Evolutionary conservation across 2,888 invertebrate genomes (phyloP).

Genomic region (Doris montereyensis): DNA sequence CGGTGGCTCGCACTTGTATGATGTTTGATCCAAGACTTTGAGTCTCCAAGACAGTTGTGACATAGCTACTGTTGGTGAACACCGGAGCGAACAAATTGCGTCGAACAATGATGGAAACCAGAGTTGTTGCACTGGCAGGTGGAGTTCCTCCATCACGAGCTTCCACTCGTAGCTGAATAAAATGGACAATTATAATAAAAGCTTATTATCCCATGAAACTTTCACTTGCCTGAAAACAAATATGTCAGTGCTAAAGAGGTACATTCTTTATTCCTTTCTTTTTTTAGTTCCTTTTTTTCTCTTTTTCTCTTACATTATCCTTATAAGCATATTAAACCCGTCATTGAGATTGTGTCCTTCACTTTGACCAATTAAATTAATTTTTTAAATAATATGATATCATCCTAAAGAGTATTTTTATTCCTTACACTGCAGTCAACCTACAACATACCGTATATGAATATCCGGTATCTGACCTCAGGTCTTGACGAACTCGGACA

Average conservation of each 20-base stretch:
- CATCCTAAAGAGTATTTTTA: too few species aligned
- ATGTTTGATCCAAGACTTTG: slow-evolving; percentile 48
- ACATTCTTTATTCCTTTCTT: too few species aligned
- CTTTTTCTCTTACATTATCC: too few species aligned
- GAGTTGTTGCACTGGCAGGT: slow-evolving; percentile 52
- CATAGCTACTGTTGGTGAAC: slow-evolving; percentile 46
- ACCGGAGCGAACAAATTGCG: slow-evolving; percentile 55
- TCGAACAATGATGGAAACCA: slow-evolving; percentile 52
- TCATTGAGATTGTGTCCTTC: too few species aligned
- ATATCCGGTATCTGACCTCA: slow-evolving; percentile 52
- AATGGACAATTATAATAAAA: too few species aligned
- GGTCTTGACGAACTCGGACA: slow-evolving; percentile 51
- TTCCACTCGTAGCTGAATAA: slow-evolving; percentile 61
- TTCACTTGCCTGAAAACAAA: too few species aligned
- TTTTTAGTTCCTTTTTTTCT: too few species aligned
- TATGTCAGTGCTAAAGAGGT: too few species aligned
- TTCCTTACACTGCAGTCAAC: not conserved
- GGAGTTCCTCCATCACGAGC: slow-evolving; percentile 64
- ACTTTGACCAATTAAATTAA: too few species aligned
- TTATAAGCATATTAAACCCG: too few species aligned
- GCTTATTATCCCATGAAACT: too few species aligned
- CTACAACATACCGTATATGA: slow-evolving; percentile 53
- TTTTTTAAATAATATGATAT: too few species aligned
- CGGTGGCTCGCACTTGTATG: slow-evolving; percentile 50
- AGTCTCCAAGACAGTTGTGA: slow-evolving; percentile 53